phyloP scores from a whole-genome alignment of 2,797 vertebrate species.

The Fundulus diaphanus region DNA sequence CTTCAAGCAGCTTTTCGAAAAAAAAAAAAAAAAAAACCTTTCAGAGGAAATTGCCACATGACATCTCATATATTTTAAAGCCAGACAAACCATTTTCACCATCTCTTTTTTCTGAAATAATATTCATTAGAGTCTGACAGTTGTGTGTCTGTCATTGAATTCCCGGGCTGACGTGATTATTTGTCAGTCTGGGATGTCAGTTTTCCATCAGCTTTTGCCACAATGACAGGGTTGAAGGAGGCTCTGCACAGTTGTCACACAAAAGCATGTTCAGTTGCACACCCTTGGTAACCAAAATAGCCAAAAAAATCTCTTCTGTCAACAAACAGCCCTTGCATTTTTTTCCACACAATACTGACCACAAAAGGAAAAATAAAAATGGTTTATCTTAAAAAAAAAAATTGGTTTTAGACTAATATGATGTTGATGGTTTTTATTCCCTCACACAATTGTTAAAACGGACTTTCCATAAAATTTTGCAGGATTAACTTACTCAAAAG shows the following conservation, averaged over 20 bases:
- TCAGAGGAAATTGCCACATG: slow-evolving; percentile 42
- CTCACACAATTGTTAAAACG: not conserved
- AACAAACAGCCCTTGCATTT: slow-evolving; percentile 21
- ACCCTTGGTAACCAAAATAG: slow-evolving; percentile 17
- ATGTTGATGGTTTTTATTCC: not conserved
- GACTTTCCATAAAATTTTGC: no score
- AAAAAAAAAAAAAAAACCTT: slow-evolving; percentile 14
- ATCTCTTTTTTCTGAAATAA: slow-evolving; percentile 39
- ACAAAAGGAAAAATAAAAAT: slow-evolving; percentile 8
- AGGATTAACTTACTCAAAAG: not conserved
- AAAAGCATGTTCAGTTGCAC: slow-evolving; percentile 4
- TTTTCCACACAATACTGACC: slow-evolving; percentile 18
- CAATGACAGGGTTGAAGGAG: slow-evolving; percentile 11
- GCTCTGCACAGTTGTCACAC: not conserved
- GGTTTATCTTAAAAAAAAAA: no score
- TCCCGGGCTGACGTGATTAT: slow-evolving; percentile 58
- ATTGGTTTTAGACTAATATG: no score
- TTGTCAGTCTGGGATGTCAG: slow-evolving; percentile 42
- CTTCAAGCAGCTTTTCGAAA: slow-evolving; percentile 9
- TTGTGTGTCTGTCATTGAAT: slow-evolving; percentile 50
- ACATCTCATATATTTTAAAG: slow-evolving; percentile 47
- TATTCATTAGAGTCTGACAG: slow-evolving; percentile 58
- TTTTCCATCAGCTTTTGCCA: slow-evolving; percentile 44
- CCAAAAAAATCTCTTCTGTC: slow-evolving; percentile 20
- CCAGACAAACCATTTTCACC: slow-evolving; percentile 41